phyloP scores from a whole-genome alignment of 2,888 invertebrate genomes.

The Thumatha senex region DNA sequence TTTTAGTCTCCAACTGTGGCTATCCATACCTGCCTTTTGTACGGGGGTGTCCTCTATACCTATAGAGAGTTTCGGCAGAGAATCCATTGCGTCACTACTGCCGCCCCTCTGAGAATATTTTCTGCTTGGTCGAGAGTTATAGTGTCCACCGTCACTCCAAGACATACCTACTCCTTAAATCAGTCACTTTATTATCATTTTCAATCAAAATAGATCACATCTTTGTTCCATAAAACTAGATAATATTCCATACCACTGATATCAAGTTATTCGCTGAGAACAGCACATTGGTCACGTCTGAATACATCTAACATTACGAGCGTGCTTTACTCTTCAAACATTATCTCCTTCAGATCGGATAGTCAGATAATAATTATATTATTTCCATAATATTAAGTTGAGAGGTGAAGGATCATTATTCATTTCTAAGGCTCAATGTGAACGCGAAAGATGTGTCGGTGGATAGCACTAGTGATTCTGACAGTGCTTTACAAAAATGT shows the following conservation, averaged over 20 bases:
- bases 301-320: slow-evolving; percentile 9
- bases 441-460: slow-evolving; percentile 38
- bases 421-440: slow-evolving; percentile 41
- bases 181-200: not conserved
- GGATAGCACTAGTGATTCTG: slow-evolving; percentile 23
- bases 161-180: not conserved
- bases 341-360: slow-evolving; percentile 23
- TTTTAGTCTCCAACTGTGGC: no score
- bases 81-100: no score
- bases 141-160: not conserved
- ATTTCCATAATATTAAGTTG: slow-evolving; percentile 24
- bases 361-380: slow-evolving; percentile 9
- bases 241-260: slow-evolving; percentile 22
- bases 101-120: no score
- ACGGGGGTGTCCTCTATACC: no score
- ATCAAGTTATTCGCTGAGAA: slow-evolving; percentile 18
- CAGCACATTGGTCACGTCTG: slow-evolving; percentile 38
- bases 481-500: slow-evolving; percentile 26
- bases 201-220: not conserved
- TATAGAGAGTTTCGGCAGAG: no score
- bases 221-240: slow-evolving; percentile 40
- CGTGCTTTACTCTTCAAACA: slow-evolving; percentile 17
- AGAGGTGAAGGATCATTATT: slow-evolving; percentile 5
- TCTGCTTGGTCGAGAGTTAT: no score
- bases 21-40: no score